Conservation (phyloP, 2,888 invertebrate species). For the Pterobdella sp. region DNA sequence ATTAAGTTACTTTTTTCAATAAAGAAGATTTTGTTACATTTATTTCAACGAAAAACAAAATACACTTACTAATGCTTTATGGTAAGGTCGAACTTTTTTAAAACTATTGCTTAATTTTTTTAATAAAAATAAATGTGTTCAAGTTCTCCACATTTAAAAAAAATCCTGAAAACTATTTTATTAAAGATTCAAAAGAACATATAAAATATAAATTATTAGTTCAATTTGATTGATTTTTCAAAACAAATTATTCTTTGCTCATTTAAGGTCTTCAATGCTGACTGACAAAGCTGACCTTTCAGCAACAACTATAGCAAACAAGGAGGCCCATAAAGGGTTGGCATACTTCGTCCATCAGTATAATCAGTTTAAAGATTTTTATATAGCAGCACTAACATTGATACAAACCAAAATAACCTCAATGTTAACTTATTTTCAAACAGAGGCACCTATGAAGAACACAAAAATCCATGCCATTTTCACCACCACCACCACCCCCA, state of each 20-base stretch:
- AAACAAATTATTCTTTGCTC: too few species aligned
- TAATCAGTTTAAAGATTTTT: background rate
- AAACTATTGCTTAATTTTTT: too few species aligned
- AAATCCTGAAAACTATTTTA: background rate
- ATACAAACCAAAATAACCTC: too few species aligned
- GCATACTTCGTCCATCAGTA: background rate
- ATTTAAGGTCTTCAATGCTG: background rate
- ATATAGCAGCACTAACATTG: background rate
- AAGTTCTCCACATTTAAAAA: background rate
- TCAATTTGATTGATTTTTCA: too few species aligned
- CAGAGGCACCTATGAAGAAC: background rate
- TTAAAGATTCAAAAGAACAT: too few species aligned
- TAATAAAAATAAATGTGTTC: too few species aligned
- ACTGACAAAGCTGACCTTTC: constrained; percentile 8
- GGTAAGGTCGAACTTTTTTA: too few species aligned
- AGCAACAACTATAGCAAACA: background rate
- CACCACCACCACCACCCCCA: constrained; percentile 10
- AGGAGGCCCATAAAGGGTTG: background rate
- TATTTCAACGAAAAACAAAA: background rate
- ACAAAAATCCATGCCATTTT: background rate
- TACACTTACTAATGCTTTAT: background rate
- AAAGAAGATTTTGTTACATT: background rate
- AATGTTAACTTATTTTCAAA: background rate
- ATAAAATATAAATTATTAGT: background rate
- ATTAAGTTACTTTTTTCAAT: background rate